Percentiles rank a stretch among this genome's conserved stretches.
phyloP scores from a whole-genome alignment of 2,113 vertebrate genomes.

The cattle (Bos taurus) region DNA sequence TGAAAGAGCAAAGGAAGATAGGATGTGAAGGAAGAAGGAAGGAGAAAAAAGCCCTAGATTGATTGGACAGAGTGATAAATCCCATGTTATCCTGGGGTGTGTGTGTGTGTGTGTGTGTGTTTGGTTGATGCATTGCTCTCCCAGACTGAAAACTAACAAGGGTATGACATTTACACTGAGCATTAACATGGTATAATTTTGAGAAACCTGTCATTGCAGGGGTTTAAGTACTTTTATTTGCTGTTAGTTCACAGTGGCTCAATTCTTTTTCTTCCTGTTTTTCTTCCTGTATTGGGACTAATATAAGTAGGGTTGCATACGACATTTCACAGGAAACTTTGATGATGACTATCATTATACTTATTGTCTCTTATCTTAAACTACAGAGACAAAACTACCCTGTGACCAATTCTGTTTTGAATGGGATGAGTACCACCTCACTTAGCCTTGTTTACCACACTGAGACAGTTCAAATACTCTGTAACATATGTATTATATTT shows the following conservation, averaged over 20 bases:
- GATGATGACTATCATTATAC: neutral
- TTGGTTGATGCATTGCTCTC: neutral
- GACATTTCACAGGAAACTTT: slow-evolving; percentile 31
- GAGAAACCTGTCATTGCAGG: neutral
- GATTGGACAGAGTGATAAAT: neutral
- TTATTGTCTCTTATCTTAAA: neutral
- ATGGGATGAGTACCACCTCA: neutral
- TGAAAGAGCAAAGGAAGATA: neutral
- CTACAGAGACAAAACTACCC: neutral
- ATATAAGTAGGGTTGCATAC: neutral
- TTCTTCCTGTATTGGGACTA: neutral
- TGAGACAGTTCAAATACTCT: neutral
- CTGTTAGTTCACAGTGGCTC: neutral
- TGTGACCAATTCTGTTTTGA: neutral
- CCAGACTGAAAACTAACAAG: neutral
- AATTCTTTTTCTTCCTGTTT: neutral
- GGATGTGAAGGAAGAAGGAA: neutral
- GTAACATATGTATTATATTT: neutral
- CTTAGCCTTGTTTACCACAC: neutral
- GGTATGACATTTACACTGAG: slow-evolving; percentile 10
- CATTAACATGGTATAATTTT: neutral
- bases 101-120: neutral
- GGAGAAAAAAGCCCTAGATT: neutral
- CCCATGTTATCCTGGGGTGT: neutral
- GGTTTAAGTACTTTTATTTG: slow-evolving; percentile 23